A percentile compares a stretch with the other conserved stretches of the same genome.
These are phyloP conservation scores for Antennarius striatus DNA, from an alignment of 2,113 vertebrate species.

Conservation along the genomic window DNA sequence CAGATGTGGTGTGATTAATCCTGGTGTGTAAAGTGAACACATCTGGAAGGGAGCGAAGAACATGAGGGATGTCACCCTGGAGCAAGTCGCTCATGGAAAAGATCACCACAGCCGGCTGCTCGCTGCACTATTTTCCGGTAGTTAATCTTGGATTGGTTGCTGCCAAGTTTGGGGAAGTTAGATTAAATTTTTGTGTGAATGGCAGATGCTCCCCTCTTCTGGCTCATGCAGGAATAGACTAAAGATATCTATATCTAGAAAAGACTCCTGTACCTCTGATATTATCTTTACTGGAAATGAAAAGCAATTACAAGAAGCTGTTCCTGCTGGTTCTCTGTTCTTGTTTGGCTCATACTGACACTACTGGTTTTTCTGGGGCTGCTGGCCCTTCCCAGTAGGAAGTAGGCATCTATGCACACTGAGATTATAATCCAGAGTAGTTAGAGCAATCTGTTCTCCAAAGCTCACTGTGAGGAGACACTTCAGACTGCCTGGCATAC, in stretches of 20 bases:
- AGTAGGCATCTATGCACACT: conserved; percentile 28
- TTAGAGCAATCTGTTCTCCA: conserved; percentile 33
- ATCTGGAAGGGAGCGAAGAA: conserved; percentile 55
- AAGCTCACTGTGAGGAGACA: conserved; percentile 9
- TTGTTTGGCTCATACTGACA: conserved; percentile 24
- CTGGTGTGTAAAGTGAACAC: conserved; percentile 34
- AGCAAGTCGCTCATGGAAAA: conserved; percentile 37
- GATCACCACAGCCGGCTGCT: conserved; percentile 1
- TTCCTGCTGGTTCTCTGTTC: conserved; percentile 1
- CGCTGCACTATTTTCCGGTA: conserved; percentile 17
- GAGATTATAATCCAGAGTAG: conserved; percentile 46
- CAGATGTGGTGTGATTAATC: conserved; percentile 59
- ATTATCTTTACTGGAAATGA: conserved; percentile 26
- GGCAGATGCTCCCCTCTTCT: background rate
- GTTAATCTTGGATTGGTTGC: conserved; percentile 15
- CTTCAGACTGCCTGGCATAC: background rate
- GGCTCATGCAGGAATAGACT: background rate
- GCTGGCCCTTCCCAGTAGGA: conserved; percentile 17
- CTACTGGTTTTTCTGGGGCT: conserved; percentile 9
- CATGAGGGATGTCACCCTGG: conserved; percentile 38
- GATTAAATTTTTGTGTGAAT: background rate
- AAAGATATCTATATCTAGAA: background rate
- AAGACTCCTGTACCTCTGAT: conserved; percentile 23
- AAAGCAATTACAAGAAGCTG: conserved; percentile 2
- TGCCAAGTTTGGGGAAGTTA: background rate